Conservation (phyloP, 1,140 invertebrate genomes). For the Rhagoletis zephyria region DNA sequence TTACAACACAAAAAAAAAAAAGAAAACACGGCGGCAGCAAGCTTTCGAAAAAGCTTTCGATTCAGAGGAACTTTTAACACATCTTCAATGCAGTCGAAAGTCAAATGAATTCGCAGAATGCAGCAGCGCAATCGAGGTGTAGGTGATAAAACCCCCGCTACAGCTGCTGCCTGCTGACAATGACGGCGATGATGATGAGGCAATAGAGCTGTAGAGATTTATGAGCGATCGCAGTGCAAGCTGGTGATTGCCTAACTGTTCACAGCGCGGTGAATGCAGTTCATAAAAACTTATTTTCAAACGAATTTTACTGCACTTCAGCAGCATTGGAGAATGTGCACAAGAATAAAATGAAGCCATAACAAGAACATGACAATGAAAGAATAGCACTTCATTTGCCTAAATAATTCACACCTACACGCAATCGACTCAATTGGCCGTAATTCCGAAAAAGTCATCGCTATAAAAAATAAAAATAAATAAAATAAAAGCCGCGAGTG, state of each 20-base stretch:
- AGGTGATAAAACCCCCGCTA: neutral
- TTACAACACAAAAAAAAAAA: neutral
- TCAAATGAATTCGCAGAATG: neutral
- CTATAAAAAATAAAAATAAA: neutral
- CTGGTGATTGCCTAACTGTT: neutral
- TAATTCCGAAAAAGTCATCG: conserved; percentile 2
- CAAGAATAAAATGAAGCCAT: neutral
- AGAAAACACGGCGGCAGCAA: neutral
- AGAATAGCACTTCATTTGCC: neutral
- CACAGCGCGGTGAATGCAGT: neutral
- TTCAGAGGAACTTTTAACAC: neutral
- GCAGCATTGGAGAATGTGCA: neutral
- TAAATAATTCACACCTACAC: conserved; percentile 13
- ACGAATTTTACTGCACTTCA: neutral
- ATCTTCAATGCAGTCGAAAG: neutral
- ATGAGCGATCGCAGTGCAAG: neutral
- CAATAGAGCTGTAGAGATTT: neutral
- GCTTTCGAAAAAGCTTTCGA: neutral
- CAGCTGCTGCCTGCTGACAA: neutral
- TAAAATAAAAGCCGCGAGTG: neutral
- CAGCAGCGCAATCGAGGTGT: neutral
- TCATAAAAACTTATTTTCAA: neutral
- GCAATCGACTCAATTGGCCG: conserved; percentile 22
- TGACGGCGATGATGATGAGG: neutral
- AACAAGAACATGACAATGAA: conserved; percentile 26